phyloP scores from a whole-genome alignment of 2,888 invertebrate genomes.

The Polyommatus icarus region DNA sequence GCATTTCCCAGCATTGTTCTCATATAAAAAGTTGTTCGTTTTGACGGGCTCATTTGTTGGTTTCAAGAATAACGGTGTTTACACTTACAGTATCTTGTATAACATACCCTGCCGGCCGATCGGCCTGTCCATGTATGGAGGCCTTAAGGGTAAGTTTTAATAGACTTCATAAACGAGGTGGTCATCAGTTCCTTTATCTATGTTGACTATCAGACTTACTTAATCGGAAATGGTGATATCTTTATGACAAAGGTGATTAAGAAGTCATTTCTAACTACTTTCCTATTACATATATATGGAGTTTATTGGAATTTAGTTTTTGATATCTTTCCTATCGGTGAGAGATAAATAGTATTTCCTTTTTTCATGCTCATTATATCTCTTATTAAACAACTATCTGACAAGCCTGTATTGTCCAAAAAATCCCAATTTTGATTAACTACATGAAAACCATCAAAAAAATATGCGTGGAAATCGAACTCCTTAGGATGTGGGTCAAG shows the following conservation, averaged over 20 bases:
- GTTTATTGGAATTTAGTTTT: neutral
- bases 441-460: too few species aligned
- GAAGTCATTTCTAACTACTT: neutral
- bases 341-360: too few species aligned
- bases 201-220: neutral
- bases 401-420: neutral
- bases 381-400: neutral
- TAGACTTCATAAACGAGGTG: slow-evolving; percentile 2
- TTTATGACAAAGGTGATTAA: neutral
- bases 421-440: too few species aligned
- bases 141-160: neutral
- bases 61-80: too few species aligned
- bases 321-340: neutral
- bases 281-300: too few species aligned
- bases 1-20: too few species aligned
- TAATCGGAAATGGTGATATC: neutral
- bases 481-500: too few species aligned
- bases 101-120: too few species aligned
- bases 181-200: neutral
- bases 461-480: neutral
- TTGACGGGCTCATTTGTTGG: too few species aligned
- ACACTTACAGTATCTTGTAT: too few species aligned
- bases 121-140: neutral
- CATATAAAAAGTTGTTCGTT: too few species aligned
- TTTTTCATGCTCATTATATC: neutral